phyloP scores from a whole-genome alignment of 2,888 invertebrate species.

The Ophion costatus region DNA sequence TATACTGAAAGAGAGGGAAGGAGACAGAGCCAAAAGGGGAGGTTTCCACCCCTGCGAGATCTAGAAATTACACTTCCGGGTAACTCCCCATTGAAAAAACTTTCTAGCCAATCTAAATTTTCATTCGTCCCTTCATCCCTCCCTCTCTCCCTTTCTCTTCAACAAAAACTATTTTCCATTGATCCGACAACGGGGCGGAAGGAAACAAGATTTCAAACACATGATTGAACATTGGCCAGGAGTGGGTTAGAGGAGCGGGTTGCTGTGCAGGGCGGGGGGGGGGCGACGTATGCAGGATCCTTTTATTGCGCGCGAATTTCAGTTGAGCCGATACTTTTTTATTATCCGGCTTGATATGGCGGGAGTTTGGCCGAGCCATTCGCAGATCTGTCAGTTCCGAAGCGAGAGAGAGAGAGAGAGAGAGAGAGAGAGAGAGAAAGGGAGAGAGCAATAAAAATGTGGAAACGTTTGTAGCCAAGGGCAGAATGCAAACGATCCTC shows the following conservation, averaged over 20 bases:
- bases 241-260: background rate
- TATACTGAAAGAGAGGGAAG: background rate
- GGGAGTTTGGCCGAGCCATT: background rate
- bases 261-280: too few species aligned
- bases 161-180: background rate
- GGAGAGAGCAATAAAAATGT: background rate
- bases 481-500: background rate
- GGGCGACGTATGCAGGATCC: background rate
- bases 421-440: background rate
- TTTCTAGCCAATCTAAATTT: background rate
- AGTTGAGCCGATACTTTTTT: slow-evolving; percentile 7
- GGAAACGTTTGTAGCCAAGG: background rate
- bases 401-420: background rate
- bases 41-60: background rate
- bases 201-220: background rate
- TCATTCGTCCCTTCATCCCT: background rate
- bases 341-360: background rate
- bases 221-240: background rate
- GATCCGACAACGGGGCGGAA: background rate
- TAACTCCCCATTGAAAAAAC: background rate
- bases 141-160: background rate
- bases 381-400: background rate
- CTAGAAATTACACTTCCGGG: background rate
- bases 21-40: background rate
- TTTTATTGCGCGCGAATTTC: slow-evolving; percentile 4